Evolutionary conservation across 2,888 invertebrate genomes (phyloP).

Genomic region (Lasius fuliginosus): DNA sequence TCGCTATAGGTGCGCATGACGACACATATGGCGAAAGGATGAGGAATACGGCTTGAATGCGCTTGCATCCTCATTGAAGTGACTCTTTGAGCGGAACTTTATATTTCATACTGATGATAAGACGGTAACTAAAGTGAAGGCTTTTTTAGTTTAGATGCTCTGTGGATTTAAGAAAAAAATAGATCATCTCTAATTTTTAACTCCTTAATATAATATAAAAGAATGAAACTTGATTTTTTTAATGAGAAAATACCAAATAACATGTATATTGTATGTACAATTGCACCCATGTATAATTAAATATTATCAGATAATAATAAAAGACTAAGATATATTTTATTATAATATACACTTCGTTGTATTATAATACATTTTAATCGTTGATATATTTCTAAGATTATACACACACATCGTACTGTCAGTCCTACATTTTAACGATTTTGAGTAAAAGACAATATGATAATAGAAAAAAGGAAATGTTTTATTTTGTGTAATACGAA

Average conservation of each 20-base stretch:
- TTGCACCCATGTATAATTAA: background rate
- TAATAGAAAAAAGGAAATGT: background rate
- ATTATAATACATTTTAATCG: background rate
- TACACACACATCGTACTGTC: background rate
- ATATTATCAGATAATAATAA: background rate
- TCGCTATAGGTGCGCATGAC: conserved; percentile 34
- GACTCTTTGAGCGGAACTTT: conserved; percentile 16
- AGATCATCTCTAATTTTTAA: background rate
- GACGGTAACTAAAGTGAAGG: background rate
- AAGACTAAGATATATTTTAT: background rate
- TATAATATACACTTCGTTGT: background rate
- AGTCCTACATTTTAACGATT: background rate
- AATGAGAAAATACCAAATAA: background rate
- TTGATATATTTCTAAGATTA: background rate
- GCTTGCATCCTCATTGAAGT: conserved; percentile 35
- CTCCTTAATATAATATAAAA: background rate
- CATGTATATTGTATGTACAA: too few relatives aligned
- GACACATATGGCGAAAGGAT: conserved; percentile 24
- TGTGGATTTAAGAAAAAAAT: background rate
- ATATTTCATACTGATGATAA: conserved; percentile 24
- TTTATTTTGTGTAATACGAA: background rate
- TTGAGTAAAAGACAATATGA: background rate
- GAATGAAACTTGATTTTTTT: background rate
- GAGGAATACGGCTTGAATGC: conserved; percentile 33
- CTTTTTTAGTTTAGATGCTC: conserved; percentile 18